Evolutionary conservation across 2,797 vertebrate species (phyloP).

Genomic region (Brotula barbata): DNA sequence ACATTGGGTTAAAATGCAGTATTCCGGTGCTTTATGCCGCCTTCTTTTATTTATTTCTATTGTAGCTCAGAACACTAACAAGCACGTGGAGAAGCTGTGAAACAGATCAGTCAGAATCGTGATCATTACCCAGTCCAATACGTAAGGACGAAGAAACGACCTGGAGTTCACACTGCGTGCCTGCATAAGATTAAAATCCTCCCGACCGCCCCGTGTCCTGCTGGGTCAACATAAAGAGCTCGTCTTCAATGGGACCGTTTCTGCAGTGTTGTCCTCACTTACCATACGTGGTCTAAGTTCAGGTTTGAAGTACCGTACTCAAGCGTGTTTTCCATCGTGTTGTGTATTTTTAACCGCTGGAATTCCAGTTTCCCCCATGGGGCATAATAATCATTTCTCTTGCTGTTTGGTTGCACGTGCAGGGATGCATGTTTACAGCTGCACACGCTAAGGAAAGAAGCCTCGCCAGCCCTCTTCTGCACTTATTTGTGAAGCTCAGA

Average conservation of each 20-base stretch:
- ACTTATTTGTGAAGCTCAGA: too few relatives aligned
- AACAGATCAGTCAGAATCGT: background rate
- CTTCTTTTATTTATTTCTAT: background rate
- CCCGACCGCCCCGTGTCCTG: too few relatives aligned
- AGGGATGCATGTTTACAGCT: slow-evolving; percentile 2
- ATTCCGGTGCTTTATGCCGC: slow-evolving; percentile 4
- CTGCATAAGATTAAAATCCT: slow-evolving; percentile 38
- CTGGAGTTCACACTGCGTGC: slow-evolving; percentile 18
- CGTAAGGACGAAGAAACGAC: slow-evolving; percentile 23
- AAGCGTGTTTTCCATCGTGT: slow-evolving; percentile 11
- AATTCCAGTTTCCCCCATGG: background rate
- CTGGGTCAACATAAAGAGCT: slow-evolving; percentile 48
- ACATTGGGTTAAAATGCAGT: too few relatives aligned
- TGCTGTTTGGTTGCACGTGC: background rate
- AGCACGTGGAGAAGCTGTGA: slow-evolving; percentile 1
- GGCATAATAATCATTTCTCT: background rate
- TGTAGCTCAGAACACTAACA: background rate
- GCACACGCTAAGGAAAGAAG: too few relatives aligned
- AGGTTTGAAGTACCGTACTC: background rate
- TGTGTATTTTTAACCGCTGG: slow-evolving; percentile 10
- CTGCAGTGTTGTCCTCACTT: slow-evolving; percentile 9
- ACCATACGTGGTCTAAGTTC: slow-evolving; percentile 4
- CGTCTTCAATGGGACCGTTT: slow-evolving; percentile 12
- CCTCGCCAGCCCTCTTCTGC: too few relatives aligned
- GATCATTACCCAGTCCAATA: background rate